Evolutionary conservation across 1,140 invertebrate species (phyloP).

Genomic region (Heliconius himera): DNA sequence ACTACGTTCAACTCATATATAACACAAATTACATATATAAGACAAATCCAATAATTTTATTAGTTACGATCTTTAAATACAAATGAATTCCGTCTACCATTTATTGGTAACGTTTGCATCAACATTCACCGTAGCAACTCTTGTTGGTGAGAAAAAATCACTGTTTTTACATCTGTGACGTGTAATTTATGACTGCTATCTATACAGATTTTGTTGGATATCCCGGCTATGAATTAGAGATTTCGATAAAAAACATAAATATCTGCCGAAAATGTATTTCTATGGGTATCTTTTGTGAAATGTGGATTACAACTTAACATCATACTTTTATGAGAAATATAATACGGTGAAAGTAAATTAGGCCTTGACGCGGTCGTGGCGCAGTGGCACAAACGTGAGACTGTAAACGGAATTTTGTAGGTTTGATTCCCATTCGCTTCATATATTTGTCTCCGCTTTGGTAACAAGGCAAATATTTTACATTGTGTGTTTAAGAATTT

Average conservation of each 20-base stretch:
- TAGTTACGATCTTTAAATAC: slow-evolving; percentile 11
- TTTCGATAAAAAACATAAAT: neutral
- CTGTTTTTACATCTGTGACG: slow-evolving; percentile 8
- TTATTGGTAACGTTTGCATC: slow-evolving; percentile 14
- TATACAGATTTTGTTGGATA: neutral
- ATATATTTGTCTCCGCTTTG: no score
- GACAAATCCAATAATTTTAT: slow-evolving; percentile 8
- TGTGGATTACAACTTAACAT: neutral
- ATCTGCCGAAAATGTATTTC: neutral
- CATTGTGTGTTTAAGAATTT: no score
- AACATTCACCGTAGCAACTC: neutral
- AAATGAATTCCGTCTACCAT: slow-evolving; percentile 8
- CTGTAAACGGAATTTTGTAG: no score
- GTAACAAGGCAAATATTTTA: no score
- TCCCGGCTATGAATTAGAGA: neutral
- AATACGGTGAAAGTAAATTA: no score
- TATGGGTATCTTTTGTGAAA: neutral
- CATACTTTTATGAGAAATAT: no score
- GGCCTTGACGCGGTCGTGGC: no score
- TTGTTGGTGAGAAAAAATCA: slow-evolving; percentile 4
- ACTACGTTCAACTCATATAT: neutral
- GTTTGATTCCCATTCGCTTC: no score
- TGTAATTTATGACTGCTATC: slow-evolving; percentile 1
- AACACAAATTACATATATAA: neutral
- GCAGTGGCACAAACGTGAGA: no score